Evolutionary conservation across 2,888 invertebrate species (phyloP), one percentile per base, ranked within the genome.

Genomic region (Euproctis similis): DNA sequence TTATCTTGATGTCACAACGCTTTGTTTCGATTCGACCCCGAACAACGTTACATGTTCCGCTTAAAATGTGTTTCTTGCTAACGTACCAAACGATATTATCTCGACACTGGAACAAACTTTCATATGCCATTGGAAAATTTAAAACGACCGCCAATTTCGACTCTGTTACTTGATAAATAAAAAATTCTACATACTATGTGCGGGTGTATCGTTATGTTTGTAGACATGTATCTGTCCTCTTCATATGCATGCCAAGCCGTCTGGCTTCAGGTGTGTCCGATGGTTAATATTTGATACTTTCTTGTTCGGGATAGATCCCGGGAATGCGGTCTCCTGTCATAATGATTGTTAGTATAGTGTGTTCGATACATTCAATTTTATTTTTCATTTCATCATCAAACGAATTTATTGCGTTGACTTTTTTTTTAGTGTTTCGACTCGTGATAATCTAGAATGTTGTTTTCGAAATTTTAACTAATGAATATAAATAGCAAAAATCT

Each of bases 51-150:
- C 76, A 72, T 78, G 78, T 78, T 78, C 76, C 78, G 73, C 70
- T 70, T 74, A 78, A 78, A 80, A 80, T 80, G 81, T 80, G 77
- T 82, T 81, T 82, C 81, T 81, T 82, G 81, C 78, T 76, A 80
- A 78, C 77, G 72, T 74, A 73, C 76, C 69, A 60, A 68, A 62
- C 63, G 80, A 80, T 81, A 62, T 51, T 74, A 81, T 81, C 80
- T 67, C 53, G 52, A 44, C 55, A 57, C 47, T 47, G 53, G 59
- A 53, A 62, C 77, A 67, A 76, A 59, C 53, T 67, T 66, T 58
- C 53, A 54, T 51, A 40, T 60, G 50, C 53, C 29, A 39, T 41
- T 53, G 32, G 23, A 14, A 37, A 42, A 4, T 38, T 35, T 14
- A 8, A 27, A 27, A 26, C 30, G 27, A 24, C 37, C 35, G 39